A percentile compares a stretch with the other conserved stretches of the same genome.
Evolutionary conservation across 1,140 invertebrate species (phyloP).

Genomic region (Spodoptera frugiperda): DNA sequence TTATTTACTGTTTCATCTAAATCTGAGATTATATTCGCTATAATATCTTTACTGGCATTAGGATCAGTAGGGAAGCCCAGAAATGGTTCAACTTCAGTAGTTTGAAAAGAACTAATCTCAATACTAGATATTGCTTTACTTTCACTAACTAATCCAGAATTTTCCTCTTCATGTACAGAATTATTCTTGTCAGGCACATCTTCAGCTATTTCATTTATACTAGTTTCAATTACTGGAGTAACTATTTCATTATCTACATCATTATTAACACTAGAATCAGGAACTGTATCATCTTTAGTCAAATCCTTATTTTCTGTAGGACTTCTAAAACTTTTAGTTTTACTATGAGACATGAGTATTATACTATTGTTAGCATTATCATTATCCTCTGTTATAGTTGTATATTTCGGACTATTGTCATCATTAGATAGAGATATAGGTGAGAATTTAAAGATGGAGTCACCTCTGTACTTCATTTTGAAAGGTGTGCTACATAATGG

Average conservation of each 20-base stretch:
- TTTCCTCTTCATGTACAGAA: conserved; percentile 17
- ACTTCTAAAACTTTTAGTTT: not conserved
- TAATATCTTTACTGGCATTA: not conserved
- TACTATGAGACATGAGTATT: conserved; percentile 5
- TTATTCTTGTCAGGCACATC: conserved; percentile 30
- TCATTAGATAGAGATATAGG: conserved; percentile 64
- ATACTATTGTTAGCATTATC: conserved; percentile 43
- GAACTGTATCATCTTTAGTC: not conserved
- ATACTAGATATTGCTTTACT: conserved; percentile 27
- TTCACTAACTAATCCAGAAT: not conserved
- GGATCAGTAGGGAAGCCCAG: conserved; percentile 62
- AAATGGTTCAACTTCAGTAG: conserved; percentile 67
- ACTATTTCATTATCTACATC: conserved; percentile 11
- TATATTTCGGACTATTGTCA: conserved; percentile 46
- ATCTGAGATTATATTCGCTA: not conserved
- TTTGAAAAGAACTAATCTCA: conserved; percentile 51
- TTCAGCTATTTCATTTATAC: not conserved
- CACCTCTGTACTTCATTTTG: conserved; percentile 70
- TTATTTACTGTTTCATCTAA: not conserved
- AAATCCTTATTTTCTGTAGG: conserved; percentile 5
- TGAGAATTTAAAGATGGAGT: conserved; percentile 77
- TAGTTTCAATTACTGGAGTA: not conserved
- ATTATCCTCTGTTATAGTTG: conserved; percentile 47
- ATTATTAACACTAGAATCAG: conserved; percentile 24
- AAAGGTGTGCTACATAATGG: conserved; percentile 78